These are phyloP conservation scores for Drusus annulatus DNA, from an alignment of 1,140 invertebrate genomes.

Conservation along the genomic window DNA sequence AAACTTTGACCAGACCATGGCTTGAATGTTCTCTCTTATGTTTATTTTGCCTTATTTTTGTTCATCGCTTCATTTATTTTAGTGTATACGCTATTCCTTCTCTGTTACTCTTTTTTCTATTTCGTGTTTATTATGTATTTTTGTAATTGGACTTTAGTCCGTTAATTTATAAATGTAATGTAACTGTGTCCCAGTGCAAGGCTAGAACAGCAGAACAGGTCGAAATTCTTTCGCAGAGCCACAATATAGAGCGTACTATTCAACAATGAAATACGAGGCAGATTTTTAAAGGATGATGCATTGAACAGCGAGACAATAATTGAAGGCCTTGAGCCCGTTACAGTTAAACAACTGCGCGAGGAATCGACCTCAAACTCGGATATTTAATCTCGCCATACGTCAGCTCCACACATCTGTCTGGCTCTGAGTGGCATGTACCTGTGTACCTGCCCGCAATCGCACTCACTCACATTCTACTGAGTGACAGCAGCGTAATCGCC, in stretches of 20 bases:
- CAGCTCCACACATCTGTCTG: background rate
- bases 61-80: too few relatives aligned
- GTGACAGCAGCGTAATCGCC: background rate
- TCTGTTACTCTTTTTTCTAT: too few relatives aligned
- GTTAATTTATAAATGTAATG: too few relatives aligned
- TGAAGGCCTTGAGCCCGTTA: background rate
- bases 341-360: slow-evolving; percentile 12
- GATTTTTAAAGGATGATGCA: slow-evolving; percentile 20
- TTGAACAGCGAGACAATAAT: slow-evolving; percentile 18
- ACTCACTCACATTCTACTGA: background rate
- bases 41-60: too few relatives aligned
- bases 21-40: too few relatives aligned
- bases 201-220: too few relatives aligned
- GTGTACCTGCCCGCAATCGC: background rate
- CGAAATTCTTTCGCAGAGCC: too few relatives aligned
- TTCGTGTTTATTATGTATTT: too few relatives aligned
- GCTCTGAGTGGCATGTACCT: background rate
- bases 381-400: background rate
- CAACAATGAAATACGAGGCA: background rate
- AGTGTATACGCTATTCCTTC: too few relatives aligned
- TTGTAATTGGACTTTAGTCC: too few relatives aligned
- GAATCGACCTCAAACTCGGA: slow-evolving; percentile 21
- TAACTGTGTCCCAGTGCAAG: too few relatives aligned
- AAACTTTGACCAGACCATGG: too few relatives aligned
- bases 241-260: background rate